Conservation (phyloP, 2,797 vertebrate genomes). For the Dermochelys coriacea region DNA sequence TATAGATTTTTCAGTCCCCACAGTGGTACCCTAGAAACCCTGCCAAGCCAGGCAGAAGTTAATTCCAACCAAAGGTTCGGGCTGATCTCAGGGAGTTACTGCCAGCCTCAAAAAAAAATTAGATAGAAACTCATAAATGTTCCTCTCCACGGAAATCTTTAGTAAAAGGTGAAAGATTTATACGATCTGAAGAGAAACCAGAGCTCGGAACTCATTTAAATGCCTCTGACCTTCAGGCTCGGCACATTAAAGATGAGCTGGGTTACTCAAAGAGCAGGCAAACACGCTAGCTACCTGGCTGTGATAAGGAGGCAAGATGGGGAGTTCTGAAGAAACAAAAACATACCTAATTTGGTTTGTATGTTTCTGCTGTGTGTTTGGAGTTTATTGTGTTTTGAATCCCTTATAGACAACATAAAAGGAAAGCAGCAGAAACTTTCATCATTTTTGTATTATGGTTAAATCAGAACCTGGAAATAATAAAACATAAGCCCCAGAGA, state of each 20-base stretch:
- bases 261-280: conserved; percentile 48
- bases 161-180: too few species aligned
- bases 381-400: neutral
- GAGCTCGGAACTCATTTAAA: neutral
- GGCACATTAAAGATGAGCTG: conserved; percentile 24
- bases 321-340: neutral
- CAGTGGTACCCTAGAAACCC: neutral
- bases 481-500: neutral
- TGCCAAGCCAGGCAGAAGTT: neutral
- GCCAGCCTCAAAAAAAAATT: too few species aligned
- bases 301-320: neutral
- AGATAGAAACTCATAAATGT: too few species aligned
- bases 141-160: too few species aligned
- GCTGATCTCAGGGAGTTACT: neutral
- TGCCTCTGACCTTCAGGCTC: conserved; percentile 13
- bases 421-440: neutral
- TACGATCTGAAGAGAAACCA: too few species aligned
- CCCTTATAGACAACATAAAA: conserved; percentile 24
- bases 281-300: neutral
- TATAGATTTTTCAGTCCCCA: neutral
- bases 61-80: neutral
- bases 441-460: neutral
- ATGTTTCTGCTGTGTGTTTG: neutral
- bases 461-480: neutral
- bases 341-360: conserved; percentile 1